phyloP scores from a whole-genome alignment of 2,797 vertebrate genomes.

The Carapus acus region DNA sequence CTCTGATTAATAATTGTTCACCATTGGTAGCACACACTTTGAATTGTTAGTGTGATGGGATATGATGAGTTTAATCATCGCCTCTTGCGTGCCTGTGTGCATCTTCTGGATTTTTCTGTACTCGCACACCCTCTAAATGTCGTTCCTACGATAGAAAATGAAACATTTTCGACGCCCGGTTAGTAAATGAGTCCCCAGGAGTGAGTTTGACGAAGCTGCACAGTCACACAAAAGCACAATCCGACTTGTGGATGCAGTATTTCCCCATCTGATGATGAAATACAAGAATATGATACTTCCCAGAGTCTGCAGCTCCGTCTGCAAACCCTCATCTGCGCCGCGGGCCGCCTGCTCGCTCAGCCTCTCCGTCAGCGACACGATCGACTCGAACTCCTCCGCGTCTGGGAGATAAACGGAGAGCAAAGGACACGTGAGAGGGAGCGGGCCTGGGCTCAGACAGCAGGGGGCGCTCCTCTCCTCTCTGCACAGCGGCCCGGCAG shows the following conservation, averaged over 20 bases:
- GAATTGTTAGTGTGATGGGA: too few relatives aligned
- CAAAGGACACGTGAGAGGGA: background rate
- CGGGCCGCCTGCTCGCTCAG: slow-evolving; percentile 78
- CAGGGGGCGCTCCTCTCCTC: background rate
- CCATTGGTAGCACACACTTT: too few relatives aligned
- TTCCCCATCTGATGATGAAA: background rate
- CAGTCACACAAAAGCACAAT: too few relatives aligned
- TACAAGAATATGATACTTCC: slow-evolving; percentile 56
- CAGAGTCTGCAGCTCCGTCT: slow-evolving; percentile 56
- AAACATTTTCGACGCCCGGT: too few relatives aligned
- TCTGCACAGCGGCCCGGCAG: slow-evolving; percentile 13
- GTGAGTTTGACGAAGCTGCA: too few relatives aligned
- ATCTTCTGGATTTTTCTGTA: too few relatives aligned
- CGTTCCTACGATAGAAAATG: too few relatives aligned
- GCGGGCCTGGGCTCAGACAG: background rate
- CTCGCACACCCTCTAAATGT: too few relatives aligned
- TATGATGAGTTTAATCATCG: too few relatives aligned
- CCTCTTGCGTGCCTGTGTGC: too few relatives aligned
- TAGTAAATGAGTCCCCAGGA: too few relatives aligned
- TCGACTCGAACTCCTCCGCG: slow-evolving; percentile 90
- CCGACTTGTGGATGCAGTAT: background rate
- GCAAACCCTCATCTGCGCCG: slow-evolving; percentile 44
- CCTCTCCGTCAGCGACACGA: slow-evolving; percentile 82
- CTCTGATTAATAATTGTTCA: too few relatives aligned
- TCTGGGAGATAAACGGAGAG: slow-evolving; percentile 71